These are phyloP conservation scores for Porites australiensis DNA, from an alignment of 64 coral and sea anemone genomes.

Conservation along the genomic window DNA sequence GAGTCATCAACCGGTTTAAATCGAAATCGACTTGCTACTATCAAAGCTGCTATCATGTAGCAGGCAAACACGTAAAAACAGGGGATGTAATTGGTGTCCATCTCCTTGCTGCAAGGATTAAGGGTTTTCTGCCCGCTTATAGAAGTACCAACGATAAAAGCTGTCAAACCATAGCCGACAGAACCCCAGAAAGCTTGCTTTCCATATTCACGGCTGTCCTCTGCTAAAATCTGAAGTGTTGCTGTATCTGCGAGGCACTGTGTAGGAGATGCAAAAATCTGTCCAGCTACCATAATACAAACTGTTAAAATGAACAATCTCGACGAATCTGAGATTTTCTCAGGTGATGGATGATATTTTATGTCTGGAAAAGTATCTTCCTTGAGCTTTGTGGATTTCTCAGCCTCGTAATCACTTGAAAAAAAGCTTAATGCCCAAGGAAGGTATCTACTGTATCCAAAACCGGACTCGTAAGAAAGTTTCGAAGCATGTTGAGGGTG, in stretches of 20 bases:
- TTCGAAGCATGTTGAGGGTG: not conserved
- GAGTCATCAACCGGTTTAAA: constrained; percentile 64
- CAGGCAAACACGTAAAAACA: constrained; percentile 94
- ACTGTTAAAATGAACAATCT: constrained; percentile 83
- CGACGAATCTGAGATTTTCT: constrained; percentile 85
- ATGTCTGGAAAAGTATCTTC: constrained; percentile 86
- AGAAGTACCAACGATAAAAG: constrained; percentile 89
- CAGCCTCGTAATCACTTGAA: constrained; percentile 56
- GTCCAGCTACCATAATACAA: constrained; percentile 76
- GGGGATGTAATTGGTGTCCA: constrained; percentile 93
- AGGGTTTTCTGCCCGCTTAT: constrained; percentile 80
- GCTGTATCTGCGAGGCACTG: constrained; percentile 97
- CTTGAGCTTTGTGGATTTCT: constrained; percentile 68
- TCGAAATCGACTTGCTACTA: constrained; percentile 86
- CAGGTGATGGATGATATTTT: constrained; percentile 74
- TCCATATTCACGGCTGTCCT: constrained; percentile 95
- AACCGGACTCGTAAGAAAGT: constrained; percentile 43
- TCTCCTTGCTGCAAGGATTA: constrained; percentile 90
- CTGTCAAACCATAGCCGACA: constrained; percentile 90
- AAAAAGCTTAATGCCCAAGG: constrained; percentile 92
- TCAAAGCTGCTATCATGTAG: constrained; percentile 79
- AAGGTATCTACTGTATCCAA: constrained; percentile 47
- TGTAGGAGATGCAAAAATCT: constrained; percentile 93
- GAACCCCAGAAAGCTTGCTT: constrained; percentile 98
- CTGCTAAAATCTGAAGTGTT: constrained; percentile 89